Evolutionary conservation across 2,113 vertebrate genomes (phyloP), one percentile per base, ranked within the genome.

Genomic region (Periophthalmus modestus): DNA sequence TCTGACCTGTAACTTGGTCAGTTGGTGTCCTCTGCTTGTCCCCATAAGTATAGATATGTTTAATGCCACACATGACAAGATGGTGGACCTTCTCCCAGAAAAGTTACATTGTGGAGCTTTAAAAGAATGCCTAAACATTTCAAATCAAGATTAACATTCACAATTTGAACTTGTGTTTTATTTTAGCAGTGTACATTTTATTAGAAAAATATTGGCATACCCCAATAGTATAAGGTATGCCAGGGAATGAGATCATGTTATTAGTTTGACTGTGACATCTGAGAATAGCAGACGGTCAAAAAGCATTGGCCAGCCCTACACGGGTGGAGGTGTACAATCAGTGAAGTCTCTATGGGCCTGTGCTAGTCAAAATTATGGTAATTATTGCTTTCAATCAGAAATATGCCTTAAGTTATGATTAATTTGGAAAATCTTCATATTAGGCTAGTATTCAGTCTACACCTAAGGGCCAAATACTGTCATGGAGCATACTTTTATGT

Each of bases 401-500:
- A 63, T 74, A 72, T 65, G 71, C 74, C 63, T 46, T 15, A 59
- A 70, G 61, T 71, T 28, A 39, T 43, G 52, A 9, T 74, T 70
- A 66, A 73, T 28, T 39, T 76, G 12, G 54, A n/a, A 21, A 62
- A 70, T 74, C 69, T 85, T 72, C 58, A 50, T 72, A 0, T 55
- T 67, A 16, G 10, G 43, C 43, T 7, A 65, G 46, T 57, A 63
- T 2, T 0, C 43, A 75, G 83, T 85, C 73, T 65, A 74, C 15
- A 52, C 81, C 73, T 79, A 28, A 73, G 69, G 70, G 63, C 50
- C 36, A 66, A 2, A 66, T 63, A 72, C 28, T 46, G 62, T 63
- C 83, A 79, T 79, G 24, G 73, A 39, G 21, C 71, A 59, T 84
- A 85, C 87, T 68, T 79, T 68, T 70, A 67, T 74, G 74, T 54